phyloP scores from a whole-genome alignment of 2,113 vertebrate species.

The Upupa epops region DNA sequence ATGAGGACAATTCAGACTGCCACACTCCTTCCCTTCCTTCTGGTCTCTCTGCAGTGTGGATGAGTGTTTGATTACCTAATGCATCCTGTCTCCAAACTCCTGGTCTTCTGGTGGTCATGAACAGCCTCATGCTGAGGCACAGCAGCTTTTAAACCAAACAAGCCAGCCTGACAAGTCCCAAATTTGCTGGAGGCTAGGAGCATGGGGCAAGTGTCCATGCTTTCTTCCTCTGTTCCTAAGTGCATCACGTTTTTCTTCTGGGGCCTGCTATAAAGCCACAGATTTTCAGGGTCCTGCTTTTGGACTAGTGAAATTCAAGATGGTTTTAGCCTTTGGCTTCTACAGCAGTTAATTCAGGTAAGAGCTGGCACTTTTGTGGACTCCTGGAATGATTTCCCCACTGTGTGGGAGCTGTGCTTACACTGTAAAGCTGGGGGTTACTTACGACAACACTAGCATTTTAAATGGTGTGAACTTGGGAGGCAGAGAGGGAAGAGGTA shows the following conservation, averaged over 20 bases:
- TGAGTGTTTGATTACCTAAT: not conserved
- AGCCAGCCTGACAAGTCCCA: not conserved
- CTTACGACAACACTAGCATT: accelerated
- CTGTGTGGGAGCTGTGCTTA: not conserved
- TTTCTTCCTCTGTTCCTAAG: not conserved
- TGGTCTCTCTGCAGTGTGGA: not conserved
- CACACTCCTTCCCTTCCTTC: not conserved
- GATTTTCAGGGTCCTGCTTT: not conserved
- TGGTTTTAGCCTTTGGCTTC: not conserved
- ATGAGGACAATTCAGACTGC: not conserved
- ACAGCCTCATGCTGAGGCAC: not conserved
- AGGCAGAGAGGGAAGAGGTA: not conserved
- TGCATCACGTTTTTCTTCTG: not conserved
- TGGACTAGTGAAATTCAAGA: not conserved
- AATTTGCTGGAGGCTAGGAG: not conserved
- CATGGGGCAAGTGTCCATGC: not conserved
- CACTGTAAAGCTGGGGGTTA: not conserved
- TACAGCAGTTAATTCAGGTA: not conserved
- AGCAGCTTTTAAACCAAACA: not conserved
- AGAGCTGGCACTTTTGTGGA: not conserved
- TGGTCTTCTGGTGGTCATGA: not conserved
- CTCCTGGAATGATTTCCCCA: not conserved
- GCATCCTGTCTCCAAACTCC: not conserved
- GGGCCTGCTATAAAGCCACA: not conserved
- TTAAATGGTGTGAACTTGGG: not conserved